Base-by-base conservation (phyloP, 2,888 invertebrate genomes). In the Tanytarsus gracilentus region DNA sequence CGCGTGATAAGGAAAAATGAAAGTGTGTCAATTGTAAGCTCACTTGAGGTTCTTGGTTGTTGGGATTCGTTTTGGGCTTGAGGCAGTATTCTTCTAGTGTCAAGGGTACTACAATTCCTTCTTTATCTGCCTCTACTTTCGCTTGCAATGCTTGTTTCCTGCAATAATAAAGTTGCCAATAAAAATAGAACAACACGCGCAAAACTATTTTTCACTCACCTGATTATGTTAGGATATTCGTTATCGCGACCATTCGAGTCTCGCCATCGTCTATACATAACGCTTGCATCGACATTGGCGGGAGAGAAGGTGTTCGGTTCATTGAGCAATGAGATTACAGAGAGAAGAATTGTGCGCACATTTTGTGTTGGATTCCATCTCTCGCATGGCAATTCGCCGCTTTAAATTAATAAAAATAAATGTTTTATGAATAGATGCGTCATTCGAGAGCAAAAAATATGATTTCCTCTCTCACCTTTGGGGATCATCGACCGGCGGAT, bases 311-410 rank as follows among this genome's bases (percentile, higher is more conserved):
- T 99, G 78, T 99, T 99, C 65, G 99, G 99, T 78, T 99, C 99
- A 78, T 99, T 99, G 69, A 99, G 81, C 65, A 99, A 81, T 14
- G 98, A 99, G 71, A 99, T 99, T 67, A 99, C 98, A 63, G 97
- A 98, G 63, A 99, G 81, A 65, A 99, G 81, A 69, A 99, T 95
- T 56, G 99, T 99, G 73, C 97, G 90, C 70, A 99, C 98, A 70
- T 93, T 98, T 78, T 99, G 99, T 66, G 99, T 99, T 60, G 99
- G 99, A 80, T 99, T 99, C 99, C 99, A 99, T 75, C 99, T 86
- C 77, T 99, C 99, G 76, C 97, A 98, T 0, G 99, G 96, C 69
- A 98, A 76, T 75, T 99, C 99, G 25, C 99, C 99, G 68, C 95
- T 44, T 11, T 44, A 18, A 44, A 18, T 2, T 4, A 18, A 44